A percentile compares a stretch with the other conserved stretches of the same genome.
phyloP scores from a whole-genome alignment of 30 jellyfish, hydroid and myxozoan species.

The Chrysaora quinquecirrha region DNA sequence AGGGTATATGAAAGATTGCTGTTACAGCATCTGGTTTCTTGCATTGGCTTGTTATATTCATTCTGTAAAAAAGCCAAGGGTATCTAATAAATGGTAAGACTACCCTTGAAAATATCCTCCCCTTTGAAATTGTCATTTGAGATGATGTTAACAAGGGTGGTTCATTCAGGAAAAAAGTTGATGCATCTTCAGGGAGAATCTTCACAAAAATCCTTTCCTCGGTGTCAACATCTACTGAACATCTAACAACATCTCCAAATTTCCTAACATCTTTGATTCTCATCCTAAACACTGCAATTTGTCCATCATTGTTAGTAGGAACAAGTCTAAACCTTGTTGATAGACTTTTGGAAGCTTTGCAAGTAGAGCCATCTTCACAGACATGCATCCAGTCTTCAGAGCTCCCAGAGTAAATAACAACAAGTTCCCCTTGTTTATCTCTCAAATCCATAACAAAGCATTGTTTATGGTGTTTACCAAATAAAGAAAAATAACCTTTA shows the following conservation, averaged over 20 bases:
- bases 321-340: conserved; percentile 7
- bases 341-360: conserved; percentile 13
- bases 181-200: background rate
- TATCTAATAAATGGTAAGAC: conserved; percentile 41
- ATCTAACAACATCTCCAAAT: background rate
- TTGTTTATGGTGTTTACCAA: background rate
- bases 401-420: conserved; percentile 22
- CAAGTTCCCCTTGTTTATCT: background rate
- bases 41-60: conserved; percentile 12
- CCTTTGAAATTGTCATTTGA: background rate
- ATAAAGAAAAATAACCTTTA: background rate
- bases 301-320: conserved; percentile 34
- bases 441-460: conserved; percentile 6
- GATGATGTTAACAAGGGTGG: background rate
- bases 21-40: conserved; percentile 7
- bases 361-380: conserved; percentile 1
- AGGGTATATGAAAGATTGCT: conserved; percentile 41
- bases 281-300: conserved; percentile 16
- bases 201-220: conserved; percentile 4
- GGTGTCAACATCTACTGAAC: background rate
- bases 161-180: background rate
- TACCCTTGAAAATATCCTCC: conserved; percentile 10
- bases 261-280: background rate
- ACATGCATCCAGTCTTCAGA: conserved; percentile 39
- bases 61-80: conserved; percentile 61